phyloP scores from a whole-genome alignment of 2,888 invertebrate genomes.

The Heliothis peltigera region DNA sequence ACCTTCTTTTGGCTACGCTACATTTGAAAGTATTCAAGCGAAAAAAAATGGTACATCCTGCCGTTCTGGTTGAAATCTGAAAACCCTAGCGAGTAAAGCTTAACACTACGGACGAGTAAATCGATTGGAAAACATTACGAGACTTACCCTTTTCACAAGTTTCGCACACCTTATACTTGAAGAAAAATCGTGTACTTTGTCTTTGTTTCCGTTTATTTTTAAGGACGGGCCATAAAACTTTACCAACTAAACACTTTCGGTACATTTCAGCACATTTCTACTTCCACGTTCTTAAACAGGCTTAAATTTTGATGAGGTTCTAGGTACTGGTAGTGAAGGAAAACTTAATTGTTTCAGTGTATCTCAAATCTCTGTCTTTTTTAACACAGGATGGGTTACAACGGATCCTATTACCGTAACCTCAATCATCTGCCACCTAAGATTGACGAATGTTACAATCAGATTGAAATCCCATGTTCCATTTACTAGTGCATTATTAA shows the following conservation, averaged over 20 bases:
- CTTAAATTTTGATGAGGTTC: neutral
- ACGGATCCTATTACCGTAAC: slow-evolving; percentile 13
- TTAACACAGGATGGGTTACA: slow-evolving; percentile 9
- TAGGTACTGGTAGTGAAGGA: neutral
- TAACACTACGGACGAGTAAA: slow-evolving; percentile 49
- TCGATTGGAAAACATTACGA: slow-evolving; percentile 56
- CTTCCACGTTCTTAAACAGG: neutral
- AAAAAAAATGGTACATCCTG: slow-evolving; percentile 6
- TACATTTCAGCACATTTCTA: slow-evolving; percentile 30
- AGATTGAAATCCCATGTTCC: slow-evolving; percentile 46
- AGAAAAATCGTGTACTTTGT: slow-evolving; percentile 49
- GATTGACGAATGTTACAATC: slow-evolving; percentile 24
- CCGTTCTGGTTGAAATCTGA: slow-evolving; percentile 15
- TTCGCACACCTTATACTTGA: slow-evolving; percentile 40
- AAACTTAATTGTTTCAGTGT: slow-evolving; percentile 1
- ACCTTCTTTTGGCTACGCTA: neutral
- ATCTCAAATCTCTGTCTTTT: neutral
- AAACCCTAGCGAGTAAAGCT: slow-evolving; percentile 29
- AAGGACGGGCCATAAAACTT: slow-evolving; percentile 42
- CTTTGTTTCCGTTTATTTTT: slow-evolving; percentile 44
- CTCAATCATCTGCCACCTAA: slow-evolving; percentile 31
- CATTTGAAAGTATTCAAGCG: slow-evolving; percentile 9
- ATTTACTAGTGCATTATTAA: slow-evolving; percentile 44
- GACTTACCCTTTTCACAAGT: slow-evolving; percentile 45
- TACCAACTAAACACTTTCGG: slow-evolving; percentile 26